A percentile compares a stretch with the other conserved stretches of the same genome.
phyloP scores from a whole-genome alignment of 2,888 invertebrate species.

The Zaprionus obscuricornis region DNA sequence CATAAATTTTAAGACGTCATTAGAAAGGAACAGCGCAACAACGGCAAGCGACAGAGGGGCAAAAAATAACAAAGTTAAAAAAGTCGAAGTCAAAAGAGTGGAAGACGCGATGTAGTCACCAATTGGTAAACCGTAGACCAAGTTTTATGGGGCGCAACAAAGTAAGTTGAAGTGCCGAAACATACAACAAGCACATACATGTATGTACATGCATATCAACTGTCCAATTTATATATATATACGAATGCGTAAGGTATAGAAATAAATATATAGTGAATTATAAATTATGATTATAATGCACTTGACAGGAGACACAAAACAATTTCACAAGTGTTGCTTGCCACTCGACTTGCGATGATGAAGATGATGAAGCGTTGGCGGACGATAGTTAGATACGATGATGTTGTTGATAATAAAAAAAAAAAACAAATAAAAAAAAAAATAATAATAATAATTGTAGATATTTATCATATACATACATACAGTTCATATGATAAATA shows the following conservation, averaged over 20 bases:
- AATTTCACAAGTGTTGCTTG: conserved; percentile 7
- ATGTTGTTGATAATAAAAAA: no score
- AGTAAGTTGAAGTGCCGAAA: conserved; percentile 31
- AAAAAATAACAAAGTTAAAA: conserved; percentile 2
- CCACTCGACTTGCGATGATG: no score
- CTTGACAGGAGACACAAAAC: conserved; percentile 60
- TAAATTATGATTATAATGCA: conserved; percentile 65
- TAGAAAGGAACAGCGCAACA: conserved; percentile 14
- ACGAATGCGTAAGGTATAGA: no score
- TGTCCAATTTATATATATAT: no score
- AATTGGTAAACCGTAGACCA: no score
- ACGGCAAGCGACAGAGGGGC: neutral
- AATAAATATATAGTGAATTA: no score
- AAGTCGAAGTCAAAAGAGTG: no score
- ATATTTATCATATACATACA: conserved; percentile 52
- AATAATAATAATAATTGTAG: conserved; percentile 58
- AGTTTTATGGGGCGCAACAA: conserved; percentile 57
- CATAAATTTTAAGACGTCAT: conserved; percentile 68
- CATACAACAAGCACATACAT: conserved; percentile 12
- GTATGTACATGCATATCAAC: conserved; percentile 36
- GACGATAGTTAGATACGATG: no score
- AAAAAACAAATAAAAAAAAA: no score
- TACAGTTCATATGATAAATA: conserved; percentile 21
- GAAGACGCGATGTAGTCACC: no score
- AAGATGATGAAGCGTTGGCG: conserved; percentile 60